These are phyloP conservation scores for Alitta virens DNA, from an alignment of 2,888 invertebrate species.

Conservation along the genomic window DNA sequence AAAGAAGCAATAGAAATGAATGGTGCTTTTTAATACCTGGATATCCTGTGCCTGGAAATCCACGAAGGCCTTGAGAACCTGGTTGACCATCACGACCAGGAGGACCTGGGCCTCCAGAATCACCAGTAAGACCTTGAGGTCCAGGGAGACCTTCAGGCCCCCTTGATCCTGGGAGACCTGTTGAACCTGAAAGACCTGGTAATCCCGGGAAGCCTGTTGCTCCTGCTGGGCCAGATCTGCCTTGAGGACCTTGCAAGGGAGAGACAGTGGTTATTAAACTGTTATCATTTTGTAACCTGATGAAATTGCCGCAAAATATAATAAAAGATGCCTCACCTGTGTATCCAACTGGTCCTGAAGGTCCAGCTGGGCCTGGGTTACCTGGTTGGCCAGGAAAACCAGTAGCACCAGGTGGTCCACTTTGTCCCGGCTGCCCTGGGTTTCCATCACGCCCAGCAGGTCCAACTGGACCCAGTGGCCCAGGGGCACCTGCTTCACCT, in stretches of 20 bases:
- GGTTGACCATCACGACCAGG: constrained; percentile 55
- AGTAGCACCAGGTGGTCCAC: constrained; percentile 36
- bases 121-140: constrained; percentile 4
- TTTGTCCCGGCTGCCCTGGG: constrained; percentile 22
- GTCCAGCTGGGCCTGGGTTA: constrained; percentile 41
- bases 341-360: neutral
- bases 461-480: constrained; percentile 56
- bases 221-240: constrained; percentile 58
- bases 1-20: too few relatives aligned
- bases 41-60: constrained; percentile 42
- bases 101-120: constrained; percentile 63
- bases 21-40: too few relatives aligned
- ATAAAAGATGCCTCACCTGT: too few relatives aligned
- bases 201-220: constrained; percentile 22
- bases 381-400: constrained; percentile 64
- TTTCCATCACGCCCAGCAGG: constrained; percentile 54
- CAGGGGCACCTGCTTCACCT: constrained; percentile 1
- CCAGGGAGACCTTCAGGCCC: constrained; percentile 60
- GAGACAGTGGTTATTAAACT: too few relatives aligned
- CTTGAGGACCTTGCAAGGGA: neutral
- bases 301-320: too few relatives aligned
- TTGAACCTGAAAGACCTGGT: constrained; percentile 19
- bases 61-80: constrained; percentile 68
- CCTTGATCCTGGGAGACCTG: constrained; percentile 62
- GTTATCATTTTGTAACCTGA: too few relatives aligned